Evolutionary conservation across 2,888 invertebrate genomes (phyloP).

Genomic region (Meiosimyza decipiens): DNA sequence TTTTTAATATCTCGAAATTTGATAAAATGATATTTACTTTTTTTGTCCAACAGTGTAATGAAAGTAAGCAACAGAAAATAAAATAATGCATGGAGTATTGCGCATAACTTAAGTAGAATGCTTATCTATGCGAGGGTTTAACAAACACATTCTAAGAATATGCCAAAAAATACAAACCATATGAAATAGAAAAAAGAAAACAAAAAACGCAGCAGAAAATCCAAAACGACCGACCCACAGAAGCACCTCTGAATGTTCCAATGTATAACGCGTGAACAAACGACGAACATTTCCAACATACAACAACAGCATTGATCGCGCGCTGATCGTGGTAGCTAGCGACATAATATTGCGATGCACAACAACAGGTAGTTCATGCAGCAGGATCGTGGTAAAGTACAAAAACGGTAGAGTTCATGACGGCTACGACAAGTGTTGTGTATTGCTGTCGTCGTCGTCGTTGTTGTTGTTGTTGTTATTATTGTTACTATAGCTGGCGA

Average conservation of each 20-base stretch:
- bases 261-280: neutral
- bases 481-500: slow-evolving; percentile 18
- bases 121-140: slow-evolving; percentile 34
- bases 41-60: neutral
- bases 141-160: slow-evolving; percentile 38
- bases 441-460: slow-evolving; percentile 20
- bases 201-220: neutral
- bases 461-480: slow-evolving; percentile 31
- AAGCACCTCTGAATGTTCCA: neutral
- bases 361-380: slow-evolving; percentile 25
- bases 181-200: neutral
- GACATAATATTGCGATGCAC: neutral
- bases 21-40: too few species aligned
- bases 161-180: slow-evolving; percentile 30
- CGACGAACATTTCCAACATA: neutral
- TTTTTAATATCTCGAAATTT: too few species aligned
- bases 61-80: slow-evolving; percentile 16
- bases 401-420: slow-evolving; percentile 24
- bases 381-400: slow-evolving; percentile 28
- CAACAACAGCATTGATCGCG: neutral
- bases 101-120: slow-evolving; percentile 32
- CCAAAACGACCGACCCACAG: neutral
- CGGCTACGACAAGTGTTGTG: slow-evolving; percentile 39
- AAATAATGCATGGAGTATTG: slow-evolving; percentile 21
- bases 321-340: too few species aligned